Conservation (phyloP, 2,888 invertebrate genomes). For the Stictocephala bisonia region DNA sequence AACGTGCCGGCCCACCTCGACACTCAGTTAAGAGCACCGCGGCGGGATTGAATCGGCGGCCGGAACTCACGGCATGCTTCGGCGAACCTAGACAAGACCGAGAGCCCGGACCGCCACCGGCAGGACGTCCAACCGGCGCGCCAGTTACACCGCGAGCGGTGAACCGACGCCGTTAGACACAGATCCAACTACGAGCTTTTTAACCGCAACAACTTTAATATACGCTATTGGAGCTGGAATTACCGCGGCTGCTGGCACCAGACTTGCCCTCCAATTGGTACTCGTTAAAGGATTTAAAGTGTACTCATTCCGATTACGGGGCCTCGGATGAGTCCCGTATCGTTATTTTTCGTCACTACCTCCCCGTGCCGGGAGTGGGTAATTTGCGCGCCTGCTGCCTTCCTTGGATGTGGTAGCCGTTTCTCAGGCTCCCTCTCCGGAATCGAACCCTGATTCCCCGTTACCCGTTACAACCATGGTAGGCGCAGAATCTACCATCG, state of each 20-base stretch:
- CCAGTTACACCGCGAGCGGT: slow-evolving; percentile 63
- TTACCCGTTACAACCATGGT: slow-evolving; percentile 78
- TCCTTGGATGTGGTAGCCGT: slow-evolving; percentile 78
- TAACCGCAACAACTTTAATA: slow-evolving; percentile 77
- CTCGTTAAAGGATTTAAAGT: too few species aligned
- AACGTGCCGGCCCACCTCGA: slow-evolving; percentile 69
- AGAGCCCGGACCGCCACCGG: slow-evolving; percentile 47
- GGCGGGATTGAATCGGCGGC: slow-evolving; percentile 63
- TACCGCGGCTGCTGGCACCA: too few species aligned
- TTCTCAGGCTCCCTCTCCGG: slow-evolving; percentile 78
- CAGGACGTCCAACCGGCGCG: slow-evolving; percentile 57
- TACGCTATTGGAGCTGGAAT: too few species aligned
- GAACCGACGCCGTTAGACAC: slow-evolving; percentile 66
- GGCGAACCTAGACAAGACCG: not conserved
- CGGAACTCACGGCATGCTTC: slow-evolving; percentile 60
- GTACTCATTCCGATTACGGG: slow-evolving; percentile 70
- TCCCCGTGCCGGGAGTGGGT: slow-evolving; percentile 71
- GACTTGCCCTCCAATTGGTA: too few species aligned
- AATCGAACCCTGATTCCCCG: slow-evolving; percentile 80
- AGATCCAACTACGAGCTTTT: slow-evolving; percentile 71
- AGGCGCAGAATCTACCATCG: slow-evolving; percentile 75
- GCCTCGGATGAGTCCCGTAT: slow-evolving; percentile 71
- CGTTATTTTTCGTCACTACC: slow-evolving; percentile 77
- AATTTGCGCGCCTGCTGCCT: slow-evolving; percentile 79
- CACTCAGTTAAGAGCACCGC: slow-evolving; percentile 64